Conservation (phyloP, 2,113 vertebrate species). For the Scortum barcoo region DNA sequence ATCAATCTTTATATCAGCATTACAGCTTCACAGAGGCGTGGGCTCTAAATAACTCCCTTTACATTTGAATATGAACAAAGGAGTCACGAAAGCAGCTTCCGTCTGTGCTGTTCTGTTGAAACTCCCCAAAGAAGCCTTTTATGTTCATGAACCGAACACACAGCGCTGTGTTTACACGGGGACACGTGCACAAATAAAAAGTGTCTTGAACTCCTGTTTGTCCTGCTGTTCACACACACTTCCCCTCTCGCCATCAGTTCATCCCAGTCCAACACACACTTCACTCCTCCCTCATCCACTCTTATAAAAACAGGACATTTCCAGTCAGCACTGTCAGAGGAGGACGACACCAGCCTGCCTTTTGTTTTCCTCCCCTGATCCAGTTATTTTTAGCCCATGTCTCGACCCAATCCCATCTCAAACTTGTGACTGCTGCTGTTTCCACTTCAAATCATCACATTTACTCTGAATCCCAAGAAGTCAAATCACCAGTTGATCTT, state of each 20-base stretch:
- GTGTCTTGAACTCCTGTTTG: background rate
- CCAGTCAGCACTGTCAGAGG: background rate
- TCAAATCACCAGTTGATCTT: background rate
- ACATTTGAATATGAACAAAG: background rate
- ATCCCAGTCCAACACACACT: constrained; percentile 39
- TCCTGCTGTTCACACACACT: constrained; percentile 37
- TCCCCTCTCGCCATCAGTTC: constrained; percentile 22
- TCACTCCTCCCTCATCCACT: background rate
- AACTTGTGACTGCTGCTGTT: background rate
- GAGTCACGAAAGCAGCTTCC: background rate
- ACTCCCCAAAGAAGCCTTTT: constrained; percentile 3
- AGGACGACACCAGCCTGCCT: constrained; percentile 4
- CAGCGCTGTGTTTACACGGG: constrained; percentile 30
- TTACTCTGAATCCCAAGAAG: background rate
- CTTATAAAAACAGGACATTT: constrained; percentile 33
- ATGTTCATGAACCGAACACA: background rate
- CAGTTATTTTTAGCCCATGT: constrained; percentile 2
- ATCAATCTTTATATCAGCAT: too few species aligned
- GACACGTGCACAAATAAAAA: constrained; percentile 41
- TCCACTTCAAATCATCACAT: background rate
- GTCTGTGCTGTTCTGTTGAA: background rate
- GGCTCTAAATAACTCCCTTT: too few species aligned
- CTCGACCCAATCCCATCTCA: background rate
- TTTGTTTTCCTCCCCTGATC: background rate
- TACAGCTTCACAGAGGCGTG: too few species aligned